Evolutionary conservation across 1,140 invertebrate species (phyloP), one percentile per base, ranked within the genome.

Genomic region (Heliconius hewitsoni): DNA sequence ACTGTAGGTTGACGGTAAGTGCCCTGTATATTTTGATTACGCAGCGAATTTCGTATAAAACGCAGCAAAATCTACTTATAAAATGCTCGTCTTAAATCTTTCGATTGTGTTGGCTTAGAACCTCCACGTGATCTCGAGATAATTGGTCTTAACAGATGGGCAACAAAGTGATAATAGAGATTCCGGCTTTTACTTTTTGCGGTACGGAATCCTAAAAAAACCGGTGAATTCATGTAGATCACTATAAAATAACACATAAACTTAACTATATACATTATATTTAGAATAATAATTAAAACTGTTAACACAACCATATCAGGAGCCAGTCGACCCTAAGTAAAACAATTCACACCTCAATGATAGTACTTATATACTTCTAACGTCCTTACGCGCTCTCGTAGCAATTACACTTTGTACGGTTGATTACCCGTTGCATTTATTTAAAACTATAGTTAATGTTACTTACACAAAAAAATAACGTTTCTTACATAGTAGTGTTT

Each of bases 351-450:
- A 55, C 79, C 55, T 81, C 79, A 77, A 77, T 77, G 79, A 77
- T 81, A 80, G 55, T 39, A 46, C 71, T 70, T 18, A 76, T 50
- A 74, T 73, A 74, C 50, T 66, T 81, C 79, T 74, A 74, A 81
- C 77, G 79, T 77, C 79, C 79, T 76, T 74, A 81, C 60, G 77
- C 75, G 76, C 76, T 39, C 79, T 76, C 76, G 71, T 55, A 52
- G 9, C 52, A 81, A 81, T 81, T 81, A 77, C 46, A 55, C 66
- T 76, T 72, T 50, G 60, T 76, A 76, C 18, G 74, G 39, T 76
- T 76, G 37, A 78, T 78, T 52, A 71, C 30, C 57, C 70, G 11
- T 37, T 18, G 60, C 60, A 30, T 66, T 27, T n/a, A 66, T 66
- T 66, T 66, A 30, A 66, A 27, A 66, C 60, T 16, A 23, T 23